These are phyloP conservation scores for Molossus alvarezi DNA, from an alignment of 2,797 vertebrate species.

Conservation along the genomic window DNA sequence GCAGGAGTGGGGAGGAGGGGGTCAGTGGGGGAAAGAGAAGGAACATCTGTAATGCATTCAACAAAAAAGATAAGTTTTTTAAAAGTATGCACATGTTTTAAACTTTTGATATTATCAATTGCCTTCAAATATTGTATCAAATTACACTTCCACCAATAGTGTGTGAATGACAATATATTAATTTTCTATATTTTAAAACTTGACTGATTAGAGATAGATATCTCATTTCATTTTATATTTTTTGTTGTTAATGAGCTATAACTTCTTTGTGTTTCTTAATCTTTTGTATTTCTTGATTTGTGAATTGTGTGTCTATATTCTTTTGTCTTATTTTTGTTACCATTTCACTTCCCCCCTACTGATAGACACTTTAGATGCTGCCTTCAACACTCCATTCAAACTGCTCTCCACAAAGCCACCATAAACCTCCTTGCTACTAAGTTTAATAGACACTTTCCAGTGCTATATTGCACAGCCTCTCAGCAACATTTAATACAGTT, in stretches of 20 bases:
- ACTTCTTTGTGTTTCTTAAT: neutral
- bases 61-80: neutral
- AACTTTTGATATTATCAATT: neutral
- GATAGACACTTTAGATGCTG: neutral
- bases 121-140: constrained; percentile 35
- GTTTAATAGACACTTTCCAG: neutral
- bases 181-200: neutral
- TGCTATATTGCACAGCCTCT: neutral
- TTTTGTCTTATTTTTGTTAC: constrained; percentile 42
- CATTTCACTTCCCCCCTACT: constrained; percentile 3
- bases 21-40: no score
- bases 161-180: neutral
- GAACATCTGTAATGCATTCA: no score
- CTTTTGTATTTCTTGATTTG: neutral
- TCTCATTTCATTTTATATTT: constrained; percentile 11
- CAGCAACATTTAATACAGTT: neutral
- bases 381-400: neutral
- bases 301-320: neutral
- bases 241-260: neutral
- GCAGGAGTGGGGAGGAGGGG: no score
- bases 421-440: neutral
- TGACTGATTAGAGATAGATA: neutral
- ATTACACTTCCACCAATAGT: neutral
- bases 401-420: neutral
- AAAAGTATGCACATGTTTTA: neutral